Evolutionary conservation across 37 sponge, comb jelly and placozoan genomes (phyloP), one percentile per base, ranked within the genome.

Genomic region (Tethya wilhelma): DNA sequence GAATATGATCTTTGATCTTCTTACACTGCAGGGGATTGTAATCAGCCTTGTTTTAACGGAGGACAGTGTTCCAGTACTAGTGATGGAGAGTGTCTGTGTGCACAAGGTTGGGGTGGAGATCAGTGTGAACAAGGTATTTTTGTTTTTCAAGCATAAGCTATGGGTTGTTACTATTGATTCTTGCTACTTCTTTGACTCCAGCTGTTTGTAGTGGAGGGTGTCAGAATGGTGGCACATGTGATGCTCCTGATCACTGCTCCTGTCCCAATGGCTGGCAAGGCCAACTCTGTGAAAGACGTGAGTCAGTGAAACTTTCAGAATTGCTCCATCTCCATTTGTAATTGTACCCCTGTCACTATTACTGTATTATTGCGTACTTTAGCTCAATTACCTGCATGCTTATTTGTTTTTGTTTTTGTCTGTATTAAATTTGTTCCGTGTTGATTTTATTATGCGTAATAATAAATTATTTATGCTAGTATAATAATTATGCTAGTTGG

Each of bases 61-160:
- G 63, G 63, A 25, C 7, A 12, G 6, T 60, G 63, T 26, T 25
- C 7, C 7, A 8, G 7, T 11, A 17, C 63, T 60, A 26, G 63
- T n/a, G n/a, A n/a, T n/a, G n/a, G n/a, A n/a, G 28, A 25, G 7
- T 60, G 63, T 60, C 22, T 7, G 6, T 60, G 63, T 23, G 22
- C 63, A 17, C 11, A 17, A n/a, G 63, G 63, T 17, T 60, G 63
- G 63, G 7, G 25, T 11, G 63, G 63, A 60, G 63, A 60, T 25
- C 63, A 26, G 22, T 60, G 63, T n/a, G 26, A n/a, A n/a, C 26
- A 60, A 60, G 63, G 63, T 60, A 60, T n/a, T n/a, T n/a, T n/a
- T n/a, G n/a, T 26, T 60, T 60, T 11, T 25, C 20, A n/a, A n/a
- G n/a, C n/a, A n/a, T n/a, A n/a, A n/a, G n/a, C n/a, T n/a, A n/a